These are phyloP conservation scores for Tenthredo notha DNA, from an alignment of 2,888 invertebrate genomes.

Conservation along the genomic window DNA sequence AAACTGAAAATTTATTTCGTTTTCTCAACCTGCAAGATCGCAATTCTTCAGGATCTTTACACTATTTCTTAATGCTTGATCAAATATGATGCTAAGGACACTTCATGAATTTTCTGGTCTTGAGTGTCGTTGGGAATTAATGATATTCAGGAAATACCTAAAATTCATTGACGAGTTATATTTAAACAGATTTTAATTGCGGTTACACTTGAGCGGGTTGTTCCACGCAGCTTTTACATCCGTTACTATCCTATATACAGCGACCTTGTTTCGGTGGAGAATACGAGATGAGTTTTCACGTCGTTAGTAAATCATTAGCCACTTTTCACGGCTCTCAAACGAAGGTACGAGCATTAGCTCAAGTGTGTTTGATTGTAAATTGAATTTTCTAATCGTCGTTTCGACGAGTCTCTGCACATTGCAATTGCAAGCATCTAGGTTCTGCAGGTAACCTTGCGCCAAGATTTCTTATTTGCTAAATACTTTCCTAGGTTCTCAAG, in stretches of 20 bases:
- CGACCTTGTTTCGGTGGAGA: constrained; percentile 38
- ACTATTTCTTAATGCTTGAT: neutral
- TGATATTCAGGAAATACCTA: neutral
- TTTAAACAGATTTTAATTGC: neutral
- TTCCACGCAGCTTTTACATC: neutral
- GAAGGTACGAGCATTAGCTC: constrained; percentile 1
- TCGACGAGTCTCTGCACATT: neutral
- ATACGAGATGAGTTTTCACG: constrained; percentile 40
- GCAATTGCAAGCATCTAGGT: constrained; percentile 18
- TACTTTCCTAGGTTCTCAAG: neutral
- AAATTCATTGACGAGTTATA: constrained; percentile 21
- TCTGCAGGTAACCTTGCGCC: constrained; percentile 1
- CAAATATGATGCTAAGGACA: neutral
- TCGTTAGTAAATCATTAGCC: constrained; percentile 51
- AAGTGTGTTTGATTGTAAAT: constrained; percentile 37
- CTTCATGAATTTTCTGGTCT: neutral
- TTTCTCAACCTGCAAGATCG: neutral
- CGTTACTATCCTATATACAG: neutral
- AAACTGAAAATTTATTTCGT: neutral
- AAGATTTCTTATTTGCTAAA: neutral
- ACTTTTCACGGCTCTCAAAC: constrained; percentile 2
- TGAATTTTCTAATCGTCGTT: constrained; percentile 25
- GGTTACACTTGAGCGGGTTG: neutral
- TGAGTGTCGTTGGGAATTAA: neutral
- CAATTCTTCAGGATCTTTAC: neutral